Evolutionary conservation across 2,797 vertebrate species (phyloP).

Genomic region (Etheostoma nigrum): DNA sequence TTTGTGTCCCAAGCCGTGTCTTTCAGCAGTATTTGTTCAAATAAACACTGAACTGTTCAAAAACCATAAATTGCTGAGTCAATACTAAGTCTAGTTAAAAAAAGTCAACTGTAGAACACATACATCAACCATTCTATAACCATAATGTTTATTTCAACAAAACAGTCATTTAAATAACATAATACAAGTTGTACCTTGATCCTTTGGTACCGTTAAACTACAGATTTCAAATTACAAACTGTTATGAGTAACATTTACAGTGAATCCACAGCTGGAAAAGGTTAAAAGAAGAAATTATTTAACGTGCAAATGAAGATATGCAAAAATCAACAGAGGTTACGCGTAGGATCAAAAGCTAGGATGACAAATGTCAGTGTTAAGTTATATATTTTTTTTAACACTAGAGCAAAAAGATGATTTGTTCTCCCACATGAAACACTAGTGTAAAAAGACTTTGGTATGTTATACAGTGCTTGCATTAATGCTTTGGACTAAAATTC

Average conservation of each 20-base stretch:
- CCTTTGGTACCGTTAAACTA: constrained; percentile 18
- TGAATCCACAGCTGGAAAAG: not conserved
- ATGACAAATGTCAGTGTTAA: constrained; percentile 1
- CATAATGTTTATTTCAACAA: constrained; percentile 45
- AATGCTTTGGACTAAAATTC: constrained; percentile 31
- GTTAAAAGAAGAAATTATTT: not conserved
- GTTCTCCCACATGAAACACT: constrained; percentile 30
- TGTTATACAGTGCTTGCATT: constrained; percentile 18
- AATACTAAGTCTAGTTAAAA: not conserved
- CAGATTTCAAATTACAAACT: constrained; percentile 9
- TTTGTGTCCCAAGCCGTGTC: not conserved
- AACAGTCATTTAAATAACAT: constrained; percentile 37
- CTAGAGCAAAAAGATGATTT: not conserved
- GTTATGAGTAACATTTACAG: not conserved
- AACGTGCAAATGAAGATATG: not conserved
- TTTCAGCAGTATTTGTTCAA: constrained; percentile 13
- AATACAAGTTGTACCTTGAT: constrained; percentile 41
- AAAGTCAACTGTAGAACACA: too few relatives aligned
- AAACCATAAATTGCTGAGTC: not conserved
- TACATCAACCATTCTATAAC: not conserved
- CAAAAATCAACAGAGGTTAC: not conserved
- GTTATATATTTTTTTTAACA: not conserved
- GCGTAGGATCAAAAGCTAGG: not conserved
- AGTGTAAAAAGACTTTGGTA: constrained; percentile 49
- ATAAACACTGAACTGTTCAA: constrained; percentile 31